phyloP scores from a whole-genome alignment of 2,797 vertebrate genomes.

The Australoheros facetus region DNA sequence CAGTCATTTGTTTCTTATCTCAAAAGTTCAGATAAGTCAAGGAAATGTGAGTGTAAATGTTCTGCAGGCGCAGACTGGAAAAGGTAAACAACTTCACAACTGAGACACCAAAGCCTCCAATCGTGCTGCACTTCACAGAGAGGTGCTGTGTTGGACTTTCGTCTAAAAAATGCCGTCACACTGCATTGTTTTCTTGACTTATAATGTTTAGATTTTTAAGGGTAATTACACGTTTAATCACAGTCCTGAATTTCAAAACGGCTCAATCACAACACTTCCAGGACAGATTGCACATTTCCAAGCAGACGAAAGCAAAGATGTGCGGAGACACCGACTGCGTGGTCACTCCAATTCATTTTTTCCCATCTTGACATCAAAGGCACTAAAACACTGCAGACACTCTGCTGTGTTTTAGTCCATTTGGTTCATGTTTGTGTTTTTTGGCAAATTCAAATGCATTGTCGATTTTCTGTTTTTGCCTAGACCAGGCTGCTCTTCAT shows the following conservation, averaged over 20 bases:
- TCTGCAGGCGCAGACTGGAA: background rate
- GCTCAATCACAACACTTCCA: background rate
- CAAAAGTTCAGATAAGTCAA: conserved; percentile 1
- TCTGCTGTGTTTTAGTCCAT: too few species aligned
- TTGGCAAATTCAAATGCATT: background rate
- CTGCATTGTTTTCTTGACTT: background rate
- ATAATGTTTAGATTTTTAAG: background rate
- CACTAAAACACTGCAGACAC: background rate
- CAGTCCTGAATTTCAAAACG: background rate
- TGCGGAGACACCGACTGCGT: background rate
- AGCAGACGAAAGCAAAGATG: background rate
- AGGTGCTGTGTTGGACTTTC: too few species aligned
- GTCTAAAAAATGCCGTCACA: background rate
- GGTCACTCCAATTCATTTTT: background rate
- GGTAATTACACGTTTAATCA: background rate
- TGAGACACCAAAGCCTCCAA: background rate
- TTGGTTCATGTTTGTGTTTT: too few species aligned
- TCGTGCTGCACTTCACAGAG: too few species aligned
- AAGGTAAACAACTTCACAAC: background rate
- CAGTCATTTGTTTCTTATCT: conserved; percentile 1
- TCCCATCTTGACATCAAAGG: background rate
- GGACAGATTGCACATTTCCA: background rate
- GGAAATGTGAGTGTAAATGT: background rate
- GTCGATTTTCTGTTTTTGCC: background rate
- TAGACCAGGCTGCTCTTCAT: background rate